phyloP scores from a whole-genome alignment of 2,888 invertebrate genomes.

The Scaptomyza reducta region DNA sequence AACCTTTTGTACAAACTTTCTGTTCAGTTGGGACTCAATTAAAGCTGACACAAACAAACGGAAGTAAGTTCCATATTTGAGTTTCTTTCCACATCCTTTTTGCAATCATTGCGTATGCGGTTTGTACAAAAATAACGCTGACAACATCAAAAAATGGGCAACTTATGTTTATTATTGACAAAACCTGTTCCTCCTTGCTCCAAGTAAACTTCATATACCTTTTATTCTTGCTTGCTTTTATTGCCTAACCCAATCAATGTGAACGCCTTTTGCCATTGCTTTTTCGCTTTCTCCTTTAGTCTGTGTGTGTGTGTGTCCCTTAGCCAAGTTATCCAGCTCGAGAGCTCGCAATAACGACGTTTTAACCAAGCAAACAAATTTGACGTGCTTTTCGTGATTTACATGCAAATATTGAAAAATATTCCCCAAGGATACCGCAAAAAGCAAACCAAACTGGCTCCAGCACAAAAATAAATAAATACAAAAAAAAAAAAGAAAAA shows the following conservation, averaged over 20 bases:
- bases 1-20: no score
- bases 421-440: conserved; percentile 78
- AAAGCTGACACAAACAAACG: neutral
- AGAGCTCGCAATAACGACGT: conserved; percentile 74
- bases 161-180: conserved; percentile 78
- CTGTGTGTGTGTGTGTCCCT: neutral
- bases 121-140: conserved; percentile 56
- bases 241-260: conserved; percentile 76
- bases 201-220: conserved; percentile 27
- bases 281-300: neutral
- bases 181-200: conserved; percentile 8
- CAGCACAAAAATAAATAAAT: conserved; percentile 33
- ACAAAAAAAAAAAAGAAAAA: conserved; percentile 1
- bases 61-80: conserved; percentile 11
- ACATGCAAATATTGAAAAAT: conserved; percentile 82
- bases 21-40: neutral
- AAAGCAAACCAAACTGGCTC: no score
- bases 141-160: conserved; percentile 69
- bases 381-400: conserved; percentile 82
- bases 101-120: conserved; percentile 57
- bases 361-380: conserved; percentile 80
- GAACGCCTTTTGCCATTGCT: conserved; percentile 44
- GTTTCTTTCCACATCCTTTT: neutral
- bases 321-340: conserved; percentile 20
- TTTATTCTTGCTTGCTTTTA: conserved; percentile 36